Evolutionary conservation across 2,888 invertebrate species (phyloP), one percentile per base, ranked within the genome.

Genomic region (Urechis unicinctus): DNA sequence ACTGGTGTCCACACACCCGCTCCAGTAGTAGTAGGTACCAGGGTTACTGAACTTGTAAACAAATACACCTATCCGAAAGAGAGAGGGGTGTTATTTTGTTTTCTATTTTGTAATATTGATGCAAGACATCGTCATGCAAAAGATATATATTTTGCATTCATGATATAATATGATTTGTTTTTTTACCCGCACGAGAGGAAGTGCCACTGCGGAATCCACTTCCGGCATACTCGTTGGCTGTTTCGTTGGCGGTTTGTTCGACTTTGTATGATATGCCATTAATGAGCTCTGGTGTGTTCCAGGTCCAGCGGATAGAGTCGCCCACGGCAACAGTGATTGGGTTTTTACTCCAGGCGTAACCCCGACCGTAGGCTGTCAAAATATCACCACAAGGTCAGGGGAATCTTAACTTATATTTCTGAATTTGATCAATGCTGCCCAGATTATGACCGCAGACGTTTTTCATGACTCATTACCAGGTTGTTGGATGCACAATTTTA

Each of bases 11-110:
- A 17, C 13, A 26, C 13, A 6, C 6, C 25, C 48, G 22, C 9
- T 36, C 70, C 70, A 71, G 57, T 69, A 71, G 59, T 64, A 66
- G 53, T 62, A 69, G 3, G 53, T 59, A 3, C 73, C 72, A 6
- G 61, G 26, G 22, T 59, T 56, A 4, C 61, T 61, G 47, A 61
- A 58, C 49, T 54, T 50, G 42, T 53, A 50, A 26, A 28, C 21
- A 43, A 3, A 47, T 17, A 36, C 36, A 13, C 36, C 36, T 36
- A n/a, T n/a, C n/a, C n/a, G n/a, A n/a, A n/a, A n/a, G n/a, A n/a
- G n/a, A n/a, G n/a, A n/a, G n/a, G n/a, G n/a, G n/a, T n/a, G n/a
- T n/a, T n/a, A n/a, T n/a, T n/a, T n/a, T 36, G 36, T 17, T 13
- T 13, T 36, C 36, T 36, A 17, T 36, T 36, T 36, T 36, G 36